Base-by-base conservation (phyloP, 2,797 vertebrate genomes). In the Rhodeus uyekii region DNA sequence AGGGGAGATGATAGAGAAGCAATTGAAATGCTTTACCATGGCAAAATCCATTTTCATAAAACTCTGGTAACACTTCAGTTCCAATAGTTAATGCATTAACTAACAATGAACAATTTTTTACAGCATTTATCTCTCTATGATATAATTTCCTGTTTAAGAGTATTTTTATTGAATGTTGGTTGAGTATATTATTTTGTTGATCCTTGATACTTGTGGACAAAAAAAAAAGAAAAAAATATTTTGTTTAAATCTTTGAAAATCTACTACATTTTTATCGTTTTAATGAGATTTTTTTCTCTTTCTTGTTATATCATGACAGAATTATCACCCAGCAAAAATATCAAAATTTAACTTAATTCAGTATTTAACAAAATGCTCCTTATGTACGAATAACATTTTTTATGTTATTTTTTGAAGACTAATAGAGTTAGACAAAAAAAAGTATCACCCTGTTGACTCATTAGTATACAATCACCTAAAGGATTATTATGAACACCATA, bases 1-100 rank as follows among this genome's bases (percentile, higher is more conserved):
- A 85, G 68, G 58, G 44, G 80, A 73, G 67, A 76, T 80, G 75
- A 44, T 24, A 48, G 67, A 67, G 39, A 76, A 67, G 85, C 19
- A 24, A 27, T 39, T 24, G 46, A n/a, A 68, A 64, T 77, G 48
- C 36, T 78, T 81, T 67, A 68, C 53, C 53, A 36, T 64, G 18
- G 63, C 8, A 84, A 76, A 71, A 80, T 50, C 36, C 2, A 29
- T 48, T 46, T 44, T 58, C 22, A n/a, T 55, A 29, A 27, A 29
- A 67, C 22, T 65, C 13, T 39, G 27, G 18, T 50, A n/a, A 39
- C n/a, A n/a, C 8, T 14, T 58, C 8, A 58, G n/a, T 65, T 65
- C n/a, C n/a, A 68, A 44, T 7, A 48, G 1, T 18, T 19, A 19
- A 48, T 48, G 7, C 14, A 42, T 42, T 13, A 44, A 68, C 8